These are phyloP conservation scores for Troides aeacus DNA, from an alignment of 2,888 invertebrate genomes.

Conservation along the genomic window DNA sequence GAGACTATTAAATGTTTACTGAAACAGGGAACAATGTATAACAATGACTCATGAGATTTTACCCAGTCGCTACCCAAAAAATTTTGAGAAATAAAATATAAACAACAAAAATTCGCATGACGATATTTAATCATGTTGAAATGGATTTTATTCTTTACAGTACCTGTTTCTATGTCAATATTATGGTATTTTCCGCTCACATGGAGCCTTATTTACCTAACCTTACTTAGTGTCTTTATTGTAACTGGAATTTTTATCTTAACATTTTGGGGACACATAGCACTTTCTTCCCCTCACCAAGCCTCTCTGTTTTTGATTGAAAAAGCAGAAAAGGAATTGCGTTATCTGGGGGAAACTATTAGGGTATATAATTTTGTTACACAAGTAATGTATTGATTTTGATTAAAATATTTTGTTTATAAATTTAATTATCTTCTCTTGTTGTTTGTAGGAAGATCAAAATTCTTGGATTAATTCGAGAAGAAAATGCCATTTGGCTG, in stretches of 20 bases:
- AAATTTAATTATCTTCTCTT: neutral
- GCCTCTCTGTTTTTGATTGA: constrained; percentile 80
- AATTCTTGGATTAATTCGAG: constrained; percentile 59
- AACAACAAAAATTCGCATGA: constrained; percentile 23
- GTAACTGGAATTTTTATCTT: constrained; percentile 55
- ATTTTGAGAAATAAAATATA: neutral
- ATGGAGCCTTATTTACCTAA: constrained; percentile 57
- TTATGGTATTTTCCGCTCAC: constrained; percentile 60
- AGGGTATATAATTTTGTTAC: constrained; percentile 68
- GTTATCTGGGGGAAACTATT: constrained; percentile 80
- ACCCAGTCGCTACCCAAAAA: neutral
- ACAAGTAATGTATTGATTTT: neutral
- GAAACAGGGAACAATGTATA: neutral
- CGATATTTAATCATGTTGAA: constrained; percentile 50
- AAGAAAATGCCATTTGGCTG: constrained; percentile 82
- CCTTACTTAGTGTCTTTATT: constrained; percentile 52
- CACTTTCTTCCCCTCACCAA: constrained; percentile 83
- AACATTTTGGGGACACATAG: constrained; percentile 82
- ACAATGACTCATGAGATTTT: constrained; percentile 16
- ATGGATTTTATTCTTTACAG: constrained; percentile 50
- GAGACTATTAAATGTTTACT: constrained; percentile 6
- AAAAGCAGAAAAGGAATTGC: constrained; percentile 81
- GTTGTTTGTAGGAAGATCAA: constrained; percentile 59
- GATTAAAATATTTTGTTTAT: constrained; percentile 13
- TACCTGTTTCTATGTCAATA: constrained; percentile 52